Conservation (phyloP, 1,140 invertebrate genomes). For the Neomicropteryx cornuta region DNA sequence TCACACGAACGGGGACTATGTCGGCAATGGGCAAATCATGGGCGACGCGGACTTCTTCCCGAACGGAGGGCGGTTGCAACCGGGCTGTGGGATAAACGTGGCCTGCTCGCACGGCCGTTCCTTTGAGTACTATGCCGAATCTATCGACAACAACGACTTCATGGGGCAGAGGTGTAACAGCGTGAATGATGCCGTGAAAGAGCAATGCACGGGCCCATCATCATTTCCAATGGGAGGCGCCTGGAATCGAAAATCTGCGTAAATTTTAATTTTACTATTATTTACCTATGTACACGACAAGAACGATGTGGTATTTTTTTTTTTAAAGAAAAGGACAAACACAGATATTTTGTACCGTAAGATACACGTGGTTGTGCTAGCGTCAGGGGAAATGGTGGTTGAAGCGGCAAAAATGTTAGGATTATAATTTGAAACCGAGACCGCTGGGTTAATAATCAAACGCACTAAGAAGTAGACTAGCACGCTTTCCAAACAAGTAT, state of each 20-base stretch:
- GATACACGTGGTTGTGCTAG: no score
- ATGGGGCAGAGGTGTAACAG: slow-evolving; percentile 25
- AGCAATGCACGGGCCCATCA: slow-evolving; percentile 18
- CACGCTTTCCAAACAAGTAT: no score
- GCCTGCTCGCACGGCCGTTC: slow-evolving; percentile 39
- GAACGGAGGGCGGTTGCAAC: slow-evolving; percentile 48
- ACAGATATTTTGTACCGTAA: slow-evolving; percentile 3
- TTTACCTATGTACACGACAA: background rate
- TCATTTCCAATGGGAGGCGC: slow-evolving; percentile 24
- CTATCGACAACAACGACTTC: slow-evolving; percentile 33
- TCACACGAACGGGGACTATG: slow-evolving; percentile 41
- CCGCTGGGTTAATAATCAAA: no score
- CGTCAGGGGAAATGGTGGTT: no score
- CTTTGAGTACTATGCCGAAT: slow-evolving; percentile 41
- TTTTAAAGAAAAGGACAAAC: slow-evolving; percentile 1
- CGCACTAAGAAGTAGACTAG: no score
- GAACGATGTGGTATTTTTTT: slow-evolving; percentile 1
- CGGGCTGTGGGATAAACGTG: slow-evolving; percentile 43
- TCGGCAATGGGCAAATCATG: slow-evolving; percentile 27
- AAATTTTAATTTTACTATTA: slow-evolving; percentile 1
- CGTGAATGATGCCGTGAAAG: slow-evolving; percentile 17
- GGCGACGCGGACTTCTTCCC: slow-evolving; percentile 44
- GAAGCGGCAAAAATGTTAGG: no score
- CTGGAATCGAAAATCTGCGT: slow-evolving; percentile 7
- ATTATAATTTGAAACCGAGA: no score